Evolutionary conservation across 2,113 vertebrate genomes (phyloP), one percentile per base, ranked within the genome.

Genomic region (Aspiorhynchus laticeps): DNA sequence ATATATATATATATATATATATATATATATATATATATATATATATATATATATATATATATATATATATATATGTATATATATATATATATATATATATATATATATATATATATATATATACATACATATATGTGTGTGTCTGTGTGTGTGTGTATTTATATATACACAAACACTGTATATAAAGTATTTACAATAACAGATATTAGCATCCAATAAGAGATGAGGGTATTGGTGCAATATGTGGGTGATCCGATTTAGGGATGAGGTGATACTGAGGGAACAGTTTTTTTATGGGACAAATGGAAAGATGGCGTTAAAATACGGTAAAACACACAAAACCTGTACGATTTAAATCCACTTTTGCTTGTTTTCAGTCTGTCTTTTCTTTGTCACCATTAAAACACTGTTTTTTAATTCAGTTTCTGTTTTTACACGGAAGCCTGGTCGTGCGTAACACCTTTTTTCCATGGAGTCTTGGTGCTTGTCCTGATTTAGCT

Each of bases 401-500:
- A 43, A 38, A 46, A 46, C 41, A 9, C 1, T 3, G 5, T 51
- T 2, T 69, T 33, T 33, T 69, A 46, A 65, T 19, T 81, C 24
- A 36, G 26, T 69, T 83, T 26, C 26, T 33, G 26, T 83, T 83
- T 82, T 83, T 51, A 69, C 41, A 8, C 26, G 10, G 41, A 83
- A 69, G 80, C n/a, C 65, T 83, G 80, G 2, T 46, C 1, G 26
- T 69, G 43, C 11, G 79, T 82, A 75, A 80, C 85, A 87, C 86
- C 86, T 87, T 86, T 76, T 85, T 82, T 84, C 85, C 41, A n/a
- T 77, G 51, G 80, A 86, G 63, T 69, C 88, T 78, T 85, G 83
- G 79, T 75, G 67, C 88, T 63, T 87, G 90, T 93, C 93, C 94
- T 93, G 92, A 94, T 95, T 95, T 94, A 94, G 91, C 94, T 92